phyloP scores from a whole-genome alignment of 2,797 vertebrate genomes.

The Coendou prehensilis region DNA sequence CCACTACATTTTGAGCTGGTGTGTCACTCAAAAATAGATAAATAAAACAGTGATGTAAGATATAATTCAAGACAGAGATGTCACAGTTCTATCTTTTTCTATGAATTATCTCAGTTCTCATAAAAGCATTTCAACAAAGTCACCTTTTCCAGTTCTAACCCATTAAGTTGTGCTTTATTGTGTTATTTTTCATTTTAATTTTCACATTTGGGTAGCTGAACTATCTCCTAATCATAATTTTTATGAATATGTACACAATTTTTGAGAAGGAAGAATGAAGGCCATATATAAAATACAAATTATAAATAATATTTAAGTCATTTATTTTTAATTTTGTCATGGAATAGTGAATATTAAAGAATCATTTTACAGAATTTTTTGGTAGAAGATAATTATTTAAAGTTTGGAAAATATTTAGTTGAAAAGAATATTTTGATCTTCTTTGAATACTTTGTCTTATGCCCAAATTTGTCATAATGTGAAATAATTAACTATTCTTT shows the following conservation, averaged over 20 bases:
- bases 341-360: slow-evolving; percentile 57
- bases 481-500: slow-evolving; percentile 80
- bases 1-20: background rate
- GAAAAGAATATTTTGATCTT: slow-evolving; percentile 70
- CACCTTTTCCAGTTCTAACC: slow-evolving; percentile 49
- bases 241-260: background rate
- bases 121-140: slow-evolving; percentile 45
- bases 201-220: slow-evolving; percentile 9
- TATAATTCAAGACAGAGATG: background rate
- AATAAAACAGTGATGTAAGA: background rate
- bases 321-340: slow-evolving; percentile 67
- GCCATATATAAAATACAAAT: background rate
- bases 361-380: slow-evolving; percentile 50
- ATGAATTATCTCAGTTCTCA: slow-evolving; percentile 20
- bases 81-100: background rate
- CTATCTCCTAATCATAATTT: slow-evolving; percentile 53
- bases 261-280: slow-evolving; percentile 14
- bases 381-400: slow-evolving; percentile 36
- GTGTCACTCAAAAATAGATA: background rate
- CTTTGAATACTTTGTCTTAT: slow-evolving; percentile 75
- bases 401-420: slow-evolving; percentile 79
- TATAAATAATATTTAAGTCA: slow-evolving; percentile 57
- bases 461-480: slow-evolving; percentile 73
- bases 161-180: slow-evolving; percentile 33
- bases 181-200: slow-evolving; percentile 42